Evolutionary conservation across 2,888 invertebrate species (phyloP), one percentile per base, ranked within the genome.

Genomic region (Nasonia oneida): DNA sequence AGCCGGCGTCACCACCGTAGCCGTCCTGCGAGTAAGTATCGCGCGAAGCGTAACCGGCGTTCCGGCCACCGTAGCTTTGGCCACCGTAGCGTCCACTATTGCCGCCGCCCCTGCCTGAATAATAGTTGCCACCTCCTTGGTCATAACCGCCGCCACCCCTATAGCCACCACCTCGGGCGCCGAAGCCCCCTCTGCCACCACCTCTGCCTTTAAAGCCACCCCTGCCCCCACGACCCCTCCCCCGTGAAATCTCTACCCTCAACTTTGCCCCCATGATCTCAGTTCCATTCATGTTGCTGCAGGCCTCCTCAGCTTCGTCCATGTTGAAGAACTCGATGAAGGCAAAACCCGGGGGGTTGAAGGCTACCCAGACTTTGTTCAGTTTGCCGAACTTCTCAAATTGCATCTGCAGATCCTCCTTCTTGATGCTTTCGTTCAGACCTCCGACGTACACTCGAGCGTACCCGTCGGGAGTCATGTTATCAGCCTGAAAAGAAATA

Each of bases 321-420:
- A 96, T 95, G 94, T 97, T 97, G 93, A 97, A 96, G 94, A 98
- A 98, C 94, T 98, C 98, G 93, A 98, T 97, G 95, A 98, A 98
- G 88, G 98, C 98, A 94, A 98, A 98, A 92, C 98, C 98, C 90
- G 98, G 98, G 90, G 98, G 98, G 94, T 98, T 98, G 94, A 98
- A 97, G 89, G 98, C 98, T 90, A 97, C 97, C 98, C 98, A 98
- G 89, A 98, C 98, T 90, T 97, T 97, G 94, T 97, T 97, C 90
- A 98, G 95, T 94, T 98, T 98, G 90, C 98, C 98, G 94, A 96
- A 98, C 94, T 98, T 98, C 91, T 97, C 97, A 94, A 98, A 98
- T 94, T 98, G 97, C 92, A 96, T 95, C 94, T 98, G 98, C 89
- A 98, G 94, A 94, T 98, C 98, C 94, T 98, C 98, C 93, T 98